Evolutionary conservation across 2,797 vertebrate species (phyloP).

Genomic region (Macropodus opercularis): DNA sequence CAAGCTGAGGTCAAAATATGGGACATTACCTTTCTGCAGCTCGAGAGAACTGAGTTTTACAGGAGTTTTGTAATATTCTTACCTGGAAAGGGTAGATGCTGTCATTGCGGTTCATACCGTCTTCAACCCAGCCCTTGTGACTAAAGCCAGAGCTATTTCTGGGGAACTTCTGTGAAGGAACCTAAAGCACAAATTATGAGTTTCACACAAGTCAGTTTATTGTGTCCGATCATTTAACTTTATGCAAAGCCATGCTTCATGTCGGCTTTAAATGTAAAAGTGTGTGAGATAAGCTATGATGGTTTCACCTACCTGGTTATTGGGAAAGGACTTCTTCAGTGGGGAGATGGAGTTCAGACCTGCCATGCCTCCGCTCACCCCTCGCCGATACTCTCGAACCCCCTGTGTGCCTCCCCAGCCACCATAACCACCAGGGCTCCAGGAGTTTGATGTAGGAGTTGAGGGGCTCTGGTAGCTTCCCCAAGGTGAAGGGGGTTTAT

Average conservation of each 20-base stretch:
- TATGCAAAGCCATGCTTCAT: neutral
- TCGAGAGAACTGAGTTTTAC: neutral
- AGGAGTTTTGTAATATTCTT: constrained; percentile 59
- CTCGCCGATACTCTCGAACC: constrained; percentile 91
- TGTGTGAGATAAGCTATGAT: neutral
- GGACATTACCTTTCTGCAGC: neutral
- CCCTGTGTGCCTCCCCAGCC: constrained; percentile 97
- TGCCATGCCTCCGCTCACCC: constrained; percentile 92
- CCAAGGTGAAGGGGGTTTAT: constrained; percentile 96
- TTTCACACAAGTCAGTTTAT: constrained; percentile 13
- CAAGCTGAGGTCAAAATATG: neutral
- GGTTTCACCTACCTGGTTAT: constrained; percentile 87
- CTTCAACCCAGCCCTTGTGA: constrained; percentile 98
- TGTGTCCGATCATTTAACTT: neutral
- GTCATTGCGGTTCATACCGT: constrained; percentile 92
- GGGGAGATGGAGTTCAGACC: constrained; percentile 97
- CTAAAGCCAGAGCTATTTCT: constrained; percentile 94
- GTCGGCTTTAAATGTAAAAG: neutral
- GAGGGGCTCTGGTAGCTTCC: constrained; percentile 98
- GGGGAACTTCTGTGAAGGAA: constrained; percentile 96
- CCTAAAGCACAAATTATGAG: constrained; percentile 70
- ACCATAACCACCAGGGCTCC: constrained; percentile 95
- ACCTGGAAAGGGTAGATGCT: constrained; percentile 98
- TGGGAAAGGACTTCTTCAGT: constrained; percentile 97
- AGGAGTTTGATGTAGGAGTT: constrained; percentile 92